Evolutionary conservation across 2,888 invertebrate genomes (phyloP).

Genomic region (Ctenicera cuprea): DNA sequence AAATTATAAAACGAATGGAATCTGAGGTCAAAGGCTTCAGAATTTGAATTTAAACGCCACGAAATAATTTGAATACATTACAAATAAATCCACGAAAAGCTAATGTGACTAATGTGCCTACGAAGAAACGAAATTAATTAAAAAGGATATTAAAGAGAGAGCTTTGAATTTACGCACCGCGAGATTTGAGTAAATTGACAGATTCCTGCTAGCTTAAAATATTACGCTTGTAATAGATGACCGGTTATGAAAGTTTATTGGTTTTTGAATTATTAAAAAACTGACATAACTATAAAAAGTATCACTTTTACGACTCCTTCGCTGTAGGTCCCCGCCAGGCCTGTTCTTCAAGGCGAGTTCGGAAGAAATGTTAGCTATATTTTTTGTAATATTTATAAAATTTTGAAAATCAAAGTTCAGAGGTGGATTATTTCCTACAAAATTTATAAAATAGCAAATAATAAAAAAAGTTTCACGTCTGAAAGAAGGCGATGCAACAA

Average conservation of each 20-base stretch:
- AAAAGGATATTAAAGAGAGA: not conserved
- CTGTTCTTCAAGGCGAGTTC: not conserved
- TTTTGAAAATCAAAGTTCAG: no score
- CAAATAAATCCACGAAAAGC: slow-evolving; percentile 10
- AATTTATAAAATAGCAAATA: no score
- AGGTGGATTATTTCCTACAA: no score
- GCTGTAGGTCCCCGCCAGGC: slow-evolving; percentile 19
- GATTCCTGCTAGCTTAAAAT: not conserved
- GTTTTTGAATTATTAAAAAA: slow-evolving; percentile 28
- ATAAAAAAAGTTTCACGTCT: no score
- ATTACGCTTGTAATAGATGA: not conserved
- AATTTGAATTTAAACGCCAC: slow-evolving; percentile 22
- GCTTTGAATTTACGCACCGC: not conserved
- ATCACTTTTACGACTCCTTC: slow-evolving; percentile 3
- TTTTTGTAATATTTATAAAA: not conserved
- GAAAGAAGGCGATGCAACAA: no score
- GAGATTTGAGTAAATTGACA: slow-evolving; percentile 12
- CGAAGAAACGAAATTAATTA: slow-evolving; percentile 25
- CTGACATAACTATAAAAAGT: slow-evolving; percentile 18
- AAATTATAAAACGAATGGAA: slow-evolving; percentile 37
- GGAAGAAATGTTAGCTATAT: not conserved
- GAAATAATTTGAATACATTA: slow-evolving; percentile 37
- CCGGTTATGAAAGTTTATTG: slow-evolving; percentile 26
- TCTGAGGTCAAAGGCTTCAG: slow-evolving; percentile 14
- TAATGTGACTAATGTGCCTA: not conserved